Evolutionary conservation across 2,113 vertebrate genomes (phyloP).

Genomic region (Vidua macroura): DNA sequence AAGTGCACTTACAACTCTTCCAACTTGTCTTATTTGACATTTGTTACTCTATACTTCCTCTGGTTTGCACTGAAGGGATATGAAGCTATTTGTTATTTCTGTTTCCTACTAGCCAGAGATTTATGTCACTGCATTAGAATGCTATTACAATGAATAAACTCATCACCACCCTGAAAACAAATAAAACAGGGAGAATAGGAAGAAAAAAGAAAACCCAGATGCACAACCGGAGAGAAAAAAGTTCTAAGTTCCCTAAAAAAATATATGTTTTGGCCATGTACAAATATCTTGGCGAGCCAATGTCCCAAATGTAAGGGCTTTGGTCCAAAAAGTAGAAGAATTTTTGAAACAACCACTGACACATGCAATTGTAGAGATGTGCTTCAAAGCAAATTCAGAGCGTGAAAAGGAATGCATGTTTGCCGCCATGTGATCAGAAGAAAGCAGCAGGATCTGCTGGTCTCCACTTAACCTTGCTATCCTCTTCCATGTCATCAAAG

Average conservation of each 20-base stretch:
- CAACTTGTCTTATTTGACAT: not conserved
- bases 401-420: not conserved
- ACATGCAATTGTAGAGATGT: not conserved
- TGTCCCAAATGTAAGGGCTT: not conserved
- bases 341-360: not conserved
- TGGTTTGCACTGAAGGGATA: not conserved
- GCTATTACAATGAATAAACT: slow-evolving; percentile 4
- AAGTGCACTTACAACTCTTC: not conserved
- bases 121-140: slow-evolving; percentile 42
- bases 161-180: slow-evolving; percentile 21
- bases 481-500: not conserved
- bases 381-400: slow-evolving; percentile 22
- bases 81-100: not conserved
- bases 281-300: not conserved
- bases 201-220: slow-evolving; percentile 10
- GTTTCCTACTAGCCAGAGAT: slow-evolving; percentile 9
- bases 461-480: not conserved
- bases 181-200: not conserved
- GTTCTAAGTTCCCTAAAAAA: not conserved
- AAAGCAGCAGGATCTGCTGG: not conserved
- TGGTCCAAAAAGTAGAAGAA: not conserved
- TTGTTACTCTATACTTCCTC: not conserved
- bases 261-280: not conserved
- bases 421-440: not conserved
- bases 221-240: not conserved